Percentiles rank a stretch among this genome's conserved stretches.
Evolutionary conservation across 2,888 invertebrate species (phyloP).

Genomic region (Odontocolon sp.): DNA sequence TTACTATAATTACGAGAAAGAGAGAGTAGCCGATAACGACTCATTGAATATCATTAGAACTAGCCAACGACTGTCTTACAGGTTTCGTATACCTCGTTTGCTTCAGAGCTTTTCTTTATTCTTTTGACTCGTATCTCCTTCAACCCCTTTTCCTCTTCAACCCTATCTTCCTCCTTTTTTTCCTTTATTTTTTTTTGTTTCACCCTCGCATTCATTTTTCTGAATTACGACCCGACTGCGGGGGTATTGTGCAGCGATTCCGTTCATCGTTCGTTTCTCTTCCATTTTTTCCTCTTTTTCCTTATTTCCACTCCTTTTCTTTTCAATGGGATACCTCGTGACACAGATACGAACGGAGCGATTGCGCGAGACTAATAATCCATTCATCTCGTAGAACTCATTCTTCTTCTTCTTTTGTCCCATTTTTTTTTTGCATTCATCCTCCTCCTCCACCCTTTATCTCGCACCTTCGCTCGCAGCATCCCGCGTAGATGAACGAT

Average conservation of each 20-base stretch:
- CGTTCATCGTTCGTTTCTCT: constrained; percentile 19
- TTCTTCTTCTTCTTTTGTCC: constrained; percentile 61
- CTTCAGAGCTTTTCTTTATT: constrained; percentile 10
- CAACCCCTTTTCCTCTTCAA: background rate
- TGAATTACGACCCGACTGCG: constrained; percentile 22
- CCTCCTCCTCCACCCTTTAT: background rate
- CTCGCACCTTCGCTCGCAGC: constrained; percentile 7
- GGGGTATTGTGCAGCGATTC: constrained; percentile 22
- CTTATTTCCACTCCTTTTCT: constrained; percentile 7
- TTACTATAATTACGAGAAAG: constrained; percentile 62
- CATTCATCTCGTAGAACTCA: constrained; percentile 66
- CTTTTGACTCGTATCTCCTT: background rate
- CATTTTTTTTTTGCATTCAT: constrained; percentile 34
- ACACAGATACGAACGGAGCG: constrained; percentile 57
- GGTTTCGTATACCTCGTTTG: constrained; percentile 49
- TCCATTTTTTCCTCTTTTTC: background rate
- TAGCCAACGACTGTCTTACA: constrained; percentile 76
- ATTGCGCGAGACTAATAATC: constrained; percentile 66
- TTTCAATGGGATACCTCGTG: constrained; percentile 51
- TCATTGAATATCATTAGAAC: constrained; percentile 76
- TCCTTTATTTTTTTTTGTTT: constrained; percentile 10
- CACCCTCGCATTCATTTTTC: constrained; percentile 20
- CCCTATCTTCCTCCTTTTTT: background rate
- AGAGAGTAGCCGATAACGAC: constrained; percentile 71
- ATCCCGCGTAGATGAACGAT: background rate